Percentiles rank a stretch among this genome's conserved stretches.
Evolutionary conservation across 2,888 invertebrate genomes (phyloP).

Genomic region (Willowsia nigromaculata): DNA sequence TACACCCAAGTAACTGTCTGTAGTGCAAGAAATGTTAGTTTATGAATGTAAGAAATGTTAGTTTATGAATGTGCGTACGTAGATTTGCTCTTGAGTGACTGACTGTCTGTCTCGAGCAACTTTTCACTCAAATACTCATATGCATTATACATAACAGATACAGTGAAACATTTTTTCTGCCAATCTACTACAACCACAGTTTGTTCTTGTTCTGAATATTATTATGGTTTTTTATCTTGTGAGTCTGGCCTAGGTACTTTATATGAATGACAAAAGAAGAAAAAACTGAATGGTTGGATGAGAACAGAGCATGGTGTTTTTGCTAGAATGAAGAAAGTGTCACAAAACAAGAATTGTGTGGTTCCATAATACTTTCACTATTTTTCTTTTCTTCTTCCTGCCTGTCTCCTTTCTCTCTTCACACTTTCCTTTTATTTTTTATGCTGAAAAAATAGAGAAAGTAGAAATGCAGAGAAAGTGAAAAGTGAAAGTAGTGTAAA

Average conservation of each 20-base stretch:
- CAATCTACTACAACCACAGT: neutral
- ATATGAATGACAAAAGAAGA: slow-evolving; percentile 12
- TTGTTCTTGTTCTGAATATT: neutral
- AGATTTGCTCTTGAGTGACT: slow-evolving; percentile 58
- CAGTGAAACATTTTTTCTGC: neutral
- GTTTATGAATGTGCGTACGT: neutral
- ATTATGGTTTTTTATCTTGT: neutral
- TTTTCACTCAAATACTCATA: neutral
- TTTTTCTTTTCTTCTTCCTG: slow-evolving; percentile 13
- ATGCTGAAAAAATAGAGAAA: neutral
- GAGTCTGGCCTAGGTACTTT: slow-evolving; percentile 6
- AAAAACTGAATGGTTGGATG: slow-evolving; percentile 45
- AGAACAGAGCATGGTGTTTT: slow-evolving; percentile 29
- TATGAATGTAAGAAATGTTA: neutral
- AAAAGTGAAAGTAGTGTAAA: slow-evolving; percentile 41
- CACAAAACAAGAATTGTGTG: slow-evolving; percentile 60
- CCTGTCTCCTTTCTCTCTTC: neutral
- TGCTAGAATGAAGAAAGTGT: slow-evolving; percentile 50
- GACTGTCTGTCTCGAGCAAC: slow-evolving; percentile 8
- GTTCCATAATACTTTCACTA: slow-evolving; percentile 52
- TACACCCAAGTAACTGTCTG: neutral
- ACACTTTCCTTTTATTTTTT: neutral
- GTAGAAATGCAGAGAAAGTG: neutral
- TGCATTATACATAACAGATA: neutral
- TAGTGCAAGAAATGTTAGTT: neutral